These are phyloP conservation scores for Syndactyla subalaris DNA, from an alignment of 2,797 vertebrate genomes.

Conservation along the genomic window DNA sequence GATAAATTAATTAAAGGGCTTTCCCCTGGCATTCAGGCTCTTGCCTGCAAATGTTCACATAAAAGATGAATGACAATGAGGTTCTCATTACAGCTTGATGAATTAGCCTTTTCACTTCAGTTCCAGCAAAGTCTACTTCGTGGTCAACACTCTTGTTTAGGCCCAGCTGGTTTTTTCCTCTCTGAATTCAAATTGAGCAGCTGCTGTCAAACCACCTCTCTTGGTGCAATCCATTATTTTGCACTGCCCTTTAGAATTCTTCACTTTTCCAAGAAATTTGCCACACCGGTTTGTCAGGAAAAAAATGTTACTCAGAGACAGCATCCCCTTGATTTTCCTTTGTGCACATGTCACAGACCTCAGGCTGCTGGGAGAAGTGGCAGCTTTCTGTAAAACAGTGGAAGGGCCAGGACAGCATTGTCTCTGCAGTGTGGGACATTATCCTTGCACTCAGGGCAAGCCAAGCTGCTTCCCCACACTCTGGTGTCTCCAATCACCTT, in stretches of 20 bases:
- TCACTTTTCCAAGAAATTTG: background rate
- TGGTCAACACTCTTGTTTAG: constrained; percentile 36
- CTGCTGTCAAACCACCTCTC: background rate
- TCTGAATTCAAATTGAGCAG: background rate
- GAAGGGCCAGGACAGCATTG: background rate
- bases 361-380: background rate
- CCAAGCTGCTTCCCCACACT: background rate
- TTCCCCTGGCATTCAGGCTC: constrained; percentile 38
- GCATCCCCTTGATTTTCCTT: background rate
- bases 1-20: constrained; percentile 62
- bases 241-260: background rate
- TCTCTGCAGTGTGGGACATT: too few relatives aligned
- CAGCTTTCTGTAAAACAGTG: background rate
- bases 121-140: constrained; percentile 33
- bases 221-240: background rate
- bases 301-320: background rate
- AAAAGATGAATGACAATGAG: constrained; percentile 63
- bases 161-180: background rate
- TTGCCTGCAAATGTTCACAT: constrained; percentile 38
- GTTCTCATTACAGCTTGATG: constrained; percentile 53
- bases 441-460: background rate
- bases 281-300: background rate
- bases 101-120: constrained; percentile 55
- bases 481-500: background rate
- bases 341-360: too few relatives aligned